A percentile compares a stretch with the other conserved stretches of the same genome.
phyloP scores from a whole-genome alignment of 2,113 vertebrate species.

The Centrocercus urophasianus region DNA sequence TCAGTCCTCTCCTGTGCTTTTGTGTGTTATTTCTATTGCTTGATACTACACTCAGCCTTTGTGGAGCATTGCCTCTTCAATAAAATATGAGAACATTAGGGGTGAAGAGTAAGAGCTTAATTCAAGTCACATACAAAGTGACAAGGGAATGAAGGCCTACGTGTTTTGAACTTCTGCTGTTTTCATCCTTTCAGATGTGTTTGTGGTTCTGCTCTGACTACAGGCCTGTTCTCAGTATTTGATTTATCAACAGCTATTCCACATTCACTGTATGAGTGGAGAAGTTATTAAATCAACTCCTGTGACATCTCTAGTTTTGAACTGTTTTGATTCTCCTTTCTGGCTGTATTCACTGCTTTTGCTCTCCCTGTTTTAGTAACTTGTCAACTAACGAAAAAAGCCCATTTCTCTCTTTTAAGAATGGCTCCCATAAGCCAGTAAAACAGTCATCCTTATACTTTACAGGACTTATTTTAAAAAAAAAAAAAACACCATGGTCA shows the following conservation, averaged over 20 bases:
- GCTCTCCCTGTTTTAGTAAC: neutral
- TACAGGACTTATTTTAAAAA: neutral
- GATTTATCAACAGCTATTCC: constrained; percentile 4
- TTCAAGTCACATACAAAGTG: constrained; percentile 49
- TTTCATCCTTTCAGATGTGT: constrained; percentile 47
- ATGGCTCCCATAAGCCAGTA: neutral
- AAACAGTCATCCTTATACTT: neutral
- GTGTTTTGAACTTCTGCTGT: constrained; percentile 48
- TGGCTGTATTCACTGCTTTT: neutral
- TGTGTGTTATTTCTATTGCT: constrained; percentile 15
- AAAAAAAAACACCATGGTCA: neutral
- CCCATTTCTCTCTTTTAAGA: neutral
- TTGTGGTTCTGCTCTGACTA: constrained; percentile 7
- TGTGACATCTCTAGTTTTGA: constrained; percentile 23
- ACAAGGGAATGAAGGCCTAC: neutral
- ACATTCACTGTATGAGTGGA: neutral
- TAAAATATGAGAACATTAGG: constrained; percentile 55
- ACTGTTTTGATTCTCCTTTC: neutral
- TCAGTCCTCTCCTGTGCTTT: constrained; percentile 11
- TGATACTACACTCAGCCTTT: neutral
- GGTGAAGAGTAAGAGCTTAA: constrained; percentile 55
- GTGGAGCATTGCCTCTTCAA: constrained; percentile 43
- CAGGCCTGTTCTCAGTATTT: constrained; percentile 27
- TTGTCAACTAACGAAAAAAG: neutral
- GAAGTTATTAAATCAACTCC: neutral